phyloP scores from a whole-genome alignment of 2,888 invertebrate genomes.

The Leucoma salicis region DNA sequence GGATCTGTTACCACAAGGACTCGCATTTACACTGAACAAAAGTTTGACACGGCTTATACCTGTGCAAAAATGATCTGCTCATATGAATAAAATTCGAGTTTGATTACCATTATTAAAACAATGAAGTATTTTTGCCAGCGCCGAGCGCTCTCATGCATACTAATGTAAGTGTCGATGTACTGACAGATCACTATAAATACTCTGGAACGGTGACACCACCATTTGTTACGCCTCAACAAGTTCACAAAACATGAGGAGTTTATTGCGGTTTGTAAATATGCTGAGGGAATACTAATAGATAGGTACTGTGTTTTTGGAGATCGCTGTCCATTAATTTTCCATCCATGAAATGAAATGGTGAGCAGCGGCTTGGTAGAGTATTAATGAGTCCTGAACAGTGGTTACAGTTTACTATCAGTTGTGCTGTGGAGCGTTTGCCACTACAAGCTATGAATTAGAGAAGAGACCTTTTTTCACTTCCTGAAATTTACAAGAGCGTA shows the following conservation, averaged over 20 bases:
- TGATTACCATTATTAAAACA: slow-evolving; percentile 54
- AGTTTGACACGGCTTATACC: too few species aligned
- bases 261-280: not conserved
- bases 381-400: too few species aligned
- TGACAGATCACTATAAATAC: slow-evolving; percentile 16
- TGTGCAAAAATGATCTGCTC: slow-evolving; percentile 8
- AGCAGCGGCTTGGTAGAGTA: too few species aligned
- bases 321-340: too few species aligned
- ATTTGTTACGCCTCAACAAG: not conserved
- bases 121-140: slow-evolving; percentile 59
- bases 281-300: slow-evolving; percentile 1
- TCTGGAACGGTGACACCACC: slow-evolving; percentile 10
- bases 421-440: too few species aligned
- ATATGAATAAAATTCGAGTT: slow-evolving; percentile 31
- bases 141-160: slow-evolving; percentile 34
- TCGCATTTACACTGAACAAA: too few species aligned
- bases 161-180: slow-evolving; percentile 23
- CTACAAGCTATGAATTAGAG: too few species aligned
- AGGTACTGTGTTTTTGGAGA: not conserved
- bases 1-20: too few species aligned
- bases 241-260: slow-evolving; percentile 2
- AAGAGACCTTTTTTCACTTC: too few species aligned
- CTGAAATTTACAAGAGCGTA: too few species aligned
- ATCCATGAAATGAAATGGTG: too few species aligned
- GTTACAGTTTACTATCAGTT: too few species aligned